Base-by-base conservation (phyloP, 2,888 invertebrate species). In the Neoaliturus tenellus region DNA sequence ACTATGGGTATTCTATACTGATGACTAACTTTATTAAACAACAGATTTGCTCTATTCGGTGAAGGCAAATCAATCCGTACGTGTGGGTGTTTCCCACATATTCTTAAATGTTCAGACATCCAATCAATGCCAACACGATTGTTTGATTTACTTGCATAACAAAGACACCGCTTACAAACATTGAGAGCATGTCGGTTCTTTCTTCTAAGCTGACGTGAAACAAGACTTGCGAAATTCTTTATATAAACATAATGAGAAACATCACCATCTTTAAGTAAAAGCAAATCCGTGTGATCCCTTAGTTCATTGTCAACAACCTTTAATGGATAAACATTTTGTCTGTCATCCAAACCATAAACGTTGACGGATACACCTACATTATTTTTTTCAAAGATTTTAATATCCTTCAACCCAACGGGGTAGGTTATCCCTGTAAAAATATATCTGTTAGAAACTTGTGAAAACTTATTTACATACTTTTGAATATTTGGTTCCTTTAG, bases 111-210 rank as follows among this genome's bases (percentile, higher is more conserved):
- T 20, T 51, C 55, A 4, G 5, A 6, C 20, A 80, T 20, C 51
- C 80, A 80, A 14, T 55, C 51, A 39, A 5, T 5, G 25, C 35
- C 55, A 55, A 20, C 44, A 31, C 35, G 28, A 4, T 4, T 25
- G 3, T 10, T 20, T 10, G 28, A 1, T 33, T 80, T 55, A n/a
- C 17, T 31, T 71, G 23, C 41, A 71, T 31, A 55, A 51, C 35
- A 55, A 2, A 80, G 33, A 80, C 80, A 51, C 20, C 80, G 4
- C 33, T 80, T 80, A 80, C 80, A 80, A 14, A n/a, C 33, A 55
- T 28, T 55, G n/a, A n/a, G n/a, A n/a, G n/a, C n/a, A n/a, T 55
- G 25, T 33, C 17, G 17, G 1, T 10, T 31, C 0, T 33, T 55
- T 80, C 31, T 48, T 1, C 33, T 33, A 55, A 80, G 1, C 23